phyloP scores from a whole-genome alignment of 2,113 vertebrate genomes.

The Melozone crissalis region DNA sequence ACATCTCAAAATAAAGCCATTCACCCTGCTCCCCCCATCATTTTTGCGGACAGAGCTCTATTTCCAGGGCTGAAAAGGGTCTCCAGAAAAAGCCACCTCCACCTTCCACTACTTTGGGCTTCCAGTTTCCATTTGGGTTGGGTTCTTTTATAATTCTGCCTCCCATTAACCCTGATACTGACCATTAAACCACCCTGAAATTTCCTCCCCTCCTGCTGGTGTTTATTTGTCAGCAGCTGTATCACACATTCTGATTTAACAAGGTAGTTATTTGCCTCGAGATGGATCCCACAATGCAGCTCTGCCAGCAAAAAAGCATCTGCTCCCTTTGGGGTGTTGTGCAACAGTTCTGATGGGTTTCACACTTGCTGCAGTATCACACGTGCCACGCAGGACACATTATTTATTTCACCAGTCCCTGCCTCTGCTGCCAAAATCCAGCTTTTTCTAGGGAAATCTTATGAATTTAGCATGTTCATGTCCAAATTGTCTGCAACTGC shows the following conservation, averaged over 20 bases:
- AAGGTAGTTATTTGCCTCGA: not conserved
- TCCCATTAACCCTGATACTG: accelerated
- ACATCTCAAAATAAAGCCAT: not conserved
- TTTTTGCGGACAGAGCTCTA: not conserved
- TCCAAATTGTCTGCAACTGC: not conserved
- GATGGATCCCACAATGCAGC: not conserved
- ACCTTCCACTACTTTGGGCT: not conserved
- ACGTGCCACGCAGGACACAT: not conserved
- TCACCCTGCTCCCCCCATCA: accelerated
- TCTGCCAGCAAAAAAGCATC: constrained; percentile 3
- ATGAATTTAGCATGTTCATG: not conserved
- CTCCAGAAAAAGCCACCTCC: not conserved
- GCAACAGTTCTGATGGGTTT: not conserved
- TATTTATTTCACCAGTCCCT: not conserved
- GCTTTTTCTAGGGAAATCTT: not conserved
- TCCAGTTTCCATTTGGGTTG: not conserved
- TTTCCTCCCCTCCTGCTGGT: not conserved
- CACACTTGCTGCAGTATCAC: not conserved
- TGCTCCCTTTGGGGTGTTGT: not conserved
- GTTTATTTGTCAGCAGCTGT: not conserved
- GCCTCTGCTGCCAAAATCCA: not conserved
- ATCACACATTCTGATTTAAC: not conserved
- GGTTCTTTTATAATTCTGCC: not conserved
- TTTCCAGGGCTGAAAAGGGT: not conserved
- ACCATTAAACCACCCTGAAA: not conserved